phyloP scores from a whole-genome alignment of 37 sponge, comb jelly and placozoan species.

The Chondrosia reniformis region DNA sequence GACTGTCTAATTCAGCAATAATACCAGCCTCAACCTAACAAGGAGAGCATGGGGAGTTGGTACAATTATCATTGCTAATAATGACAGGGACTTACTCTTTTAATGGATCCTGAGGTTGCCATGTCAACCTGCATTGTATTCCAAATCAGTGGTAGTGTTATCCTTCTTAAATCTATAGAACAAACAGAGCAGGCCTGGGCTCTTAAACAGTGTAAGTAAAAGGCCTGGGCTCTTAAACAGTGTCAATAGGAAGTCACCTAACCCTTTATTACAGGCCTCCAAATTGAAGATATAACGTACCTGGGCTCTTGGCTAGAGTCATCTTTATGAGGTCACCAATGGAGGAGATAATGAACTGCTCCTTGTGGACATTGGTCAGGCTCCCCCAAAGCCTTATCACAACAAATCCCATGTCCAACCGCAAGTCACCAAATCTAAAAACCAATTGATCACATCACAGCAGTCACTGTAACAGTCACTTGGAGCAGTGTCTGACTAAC shows the following conservation, averaged over 20 bases:
- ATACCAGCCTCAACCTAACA: slow-evolving; percentile 59
- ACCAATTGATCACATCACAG: neutral
- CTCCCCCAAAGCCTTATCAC: slow-evolving; percentile 46
- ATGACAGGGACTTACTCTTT: neutral
- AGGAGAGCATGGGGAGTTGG: neutral
- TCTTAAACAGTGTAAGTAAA: neutral
- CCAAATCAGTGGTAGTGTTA: slow-evolving; percentile 47
- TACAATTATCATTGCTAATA: neutral
- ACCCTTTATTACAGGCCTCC: too few species aligned
- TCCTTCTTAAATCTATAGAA: slow-evolving; percentile 25
- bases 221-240: neutral
- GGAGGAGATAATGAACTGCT: slow-evolving; percentile 41
- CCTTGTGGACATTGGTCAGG: slow-evolving; percentile 34
- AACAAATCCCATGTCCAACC: slow-evolving; percentile 29
- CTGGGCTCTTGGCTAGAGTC: slow-evolving; percentile 11
- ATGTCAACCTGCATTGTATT: slow-evolving; percentile 55
- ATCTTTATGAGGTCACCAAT: slow-evolving; percentile 10
- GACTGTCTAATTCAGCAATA: slow-evolving; percentile 67
- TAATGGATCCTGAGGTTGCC: slow-evolving; percentile 23
- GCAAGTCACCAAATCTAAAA: slow-evolving; percentile 59
- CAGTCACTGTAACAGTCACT: neutral
- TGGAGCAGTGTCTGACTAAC: neutral
- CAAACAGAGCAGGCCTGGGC: neutral
- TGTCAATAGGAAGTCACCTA: too few species aligned
- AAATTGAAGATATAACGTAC: too few species aligned